A percentile compares a stretch with the other conserved stretches of the same genome.
Conservation (phyloP, 2,888 invertebrate genomes). For the Disparrhopalites patrizii region DNA sequence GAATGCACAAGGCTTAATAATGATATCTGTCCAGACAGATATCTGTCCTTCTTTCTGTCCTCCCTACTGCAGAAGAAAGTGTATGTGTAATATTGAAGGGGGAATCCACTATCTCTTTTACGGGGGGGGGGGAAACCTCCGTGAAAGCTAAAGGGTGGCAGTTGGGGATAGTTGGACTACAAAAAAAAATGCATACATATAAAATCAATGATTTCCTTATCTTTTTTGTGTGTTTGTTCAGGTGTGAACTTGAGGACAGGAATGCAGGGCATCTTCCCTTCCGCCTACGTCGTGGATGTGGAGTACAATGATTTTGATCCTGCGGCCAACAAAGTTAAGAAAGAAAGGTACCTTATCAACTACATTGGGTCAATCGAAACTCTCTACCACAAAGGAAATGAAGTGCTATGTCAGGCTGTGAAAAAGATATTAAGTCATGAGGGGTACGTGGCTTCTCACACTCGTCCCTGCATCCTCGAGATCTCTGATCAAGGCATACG, state of each 20-base stretch:
- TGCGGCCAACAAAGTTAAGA: conserved; percentile 57
- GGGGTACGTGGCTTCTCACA: conserved; percentile 53
- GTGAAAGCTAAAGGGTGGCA: too few species aligned
- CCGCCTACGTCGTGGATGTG: conserved; percentile 94
- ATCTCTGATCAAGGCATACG: conserved; percentile 92
- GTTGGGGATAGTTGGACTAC: too few species aligned
- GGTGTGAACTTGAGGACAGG: conserved; percentile 92
- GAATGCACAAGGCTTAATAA: too few species aligned
- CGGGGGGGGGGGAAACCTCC: too few species aligned
- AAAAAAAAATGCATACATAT: too few species aligned
- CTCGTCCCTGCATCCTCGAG: conserved; percentile 82
- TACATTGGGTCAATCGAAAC: conserved; percentile 97
- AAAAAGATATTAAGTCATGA: conserved; percentile 70
- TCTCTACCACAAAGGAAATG: conserved; percentile 92
- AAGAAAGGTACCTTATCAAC: conserved; percentile 82
- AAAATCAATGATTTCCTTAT: too few species aligned
- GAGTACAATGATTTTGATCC: conserved; percentile 95
- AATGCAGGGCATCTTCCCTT: conserved; percentile 91
- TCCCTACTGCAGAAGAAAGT: too few species aligned
- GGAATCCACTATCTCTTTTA: too few species aligned
- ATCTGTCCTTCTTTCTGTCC: too few species aligned
- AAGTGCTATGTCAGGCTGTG: conserved; percentile 87
- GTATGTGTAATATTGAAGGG: too few species aligned
- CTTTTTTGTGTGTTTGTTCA: conserved; percentile 51
- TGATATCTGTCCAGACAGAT: too few species aligned